Percentiles rank a stretch among this genome's conserved stretches.
These are phyloP conservation scores for Scrobipalpa costella DNA, from an alignment of 2,888 invertebrate species.

Conservation along the genomic window DNA sequence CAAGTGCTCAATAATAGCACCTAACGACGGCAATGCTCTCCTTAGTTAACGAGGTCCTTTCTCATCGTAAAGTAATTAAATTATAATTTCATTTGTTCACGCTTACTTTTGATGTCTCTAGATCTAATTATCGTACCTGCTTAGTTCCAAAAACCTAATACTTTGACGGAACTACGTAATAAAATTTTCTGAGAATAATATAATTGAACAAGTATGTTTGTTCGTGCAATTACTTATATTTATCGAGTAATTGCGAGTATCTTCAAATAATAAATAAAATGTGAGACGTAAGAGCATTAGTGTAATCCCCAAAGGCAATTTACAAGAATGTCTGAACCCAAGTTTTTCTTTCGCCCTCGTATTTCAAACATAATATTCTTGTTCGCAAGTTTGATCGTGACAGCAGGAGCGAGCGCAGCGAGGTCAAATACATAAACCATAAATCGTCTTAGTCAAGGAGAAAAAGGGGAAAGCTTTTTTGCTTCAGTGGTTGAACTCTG, in stretches of 20 bases:
- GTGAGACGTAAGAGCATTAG: constrained; percentile 38
- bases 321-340: constrained; percentile 42
- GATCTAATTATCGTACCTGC: background rate
- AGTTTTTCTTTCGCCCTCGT: constrained; percentile 43
- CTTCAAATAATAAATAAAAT: constrained; percentile 24
- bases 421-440: constrained; percentile 71
- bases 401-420: constrained; percentile 52
- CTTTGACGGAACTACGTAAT: too few relatives aligned
- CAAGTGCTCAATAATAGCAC: background rate
- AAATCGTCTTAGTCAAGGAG: constrained; percentile 61
- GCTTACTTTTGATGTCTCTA: background rate
- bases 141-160: too few relatives aligned
- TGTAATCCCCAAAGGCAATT: constrained; percentile 45
- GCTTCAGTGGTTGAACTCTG: constrained; percentile 56
- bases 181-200: too few relatives aligned
- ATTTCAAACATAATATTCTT: constrained; percentile 52
- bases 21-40: background rate
- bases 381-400: constrained; percentile 61
- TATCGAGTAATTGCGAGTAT: constrained; percentile 10
- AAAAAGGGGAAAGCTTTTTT: constrained; percentile 59
- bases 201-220: too few relatives aligned
- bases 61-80: constrained; percentile 3
- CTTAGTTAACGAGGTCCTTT: background rate
- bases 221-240: background rate
- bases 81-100: background rate